These are phyloP conservation scores for Megaustenia siamemsis DNA, from an alignment of 2,888 invertebrate genomes.

Conservation along the genomic window DNA sequence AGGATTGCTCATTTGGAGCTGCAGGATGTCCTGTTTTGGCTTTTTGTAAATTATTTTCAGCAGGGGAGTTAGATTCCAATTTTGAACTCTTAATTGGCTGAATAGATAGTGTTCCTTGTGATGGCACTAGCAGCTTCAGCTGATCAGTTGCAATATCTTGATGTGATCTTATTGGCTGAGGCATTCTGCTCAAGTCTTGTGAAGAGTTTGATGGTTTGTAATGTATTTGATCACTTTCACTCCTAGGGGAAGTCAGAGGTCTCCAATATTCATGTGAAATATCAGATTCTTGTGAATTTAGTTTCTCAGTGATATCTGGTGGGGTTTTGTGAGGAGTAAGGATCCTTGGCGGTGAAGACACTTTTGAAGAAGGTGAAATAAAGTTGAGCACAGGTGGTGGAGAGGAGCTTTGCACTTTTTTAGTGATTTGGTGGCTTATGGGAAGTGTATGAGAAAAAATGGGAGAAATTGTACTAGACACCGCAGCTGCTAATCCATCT, in stretches of 20 bases:
- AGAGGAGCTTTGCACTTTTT: slow-evolving; percentile 17
- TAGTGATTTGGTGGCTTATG: background rate
- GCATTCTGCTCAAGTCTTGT: background rate
- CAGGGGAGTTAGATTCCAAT: background rate
- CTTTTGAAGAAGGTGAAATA: slow-evolving; percentile 27
- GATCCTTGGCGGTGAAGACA: slow-evolving; percentile 11
- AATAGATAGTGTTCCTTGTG: background rate
- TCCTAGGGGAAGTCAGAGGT: background rate
- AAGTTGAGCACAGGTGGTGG: slow-evolving; percentile 33
- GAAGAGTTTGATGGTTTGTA: slow-evolving; percentile 15
- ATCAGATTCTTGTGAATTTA: slow-evolving; percentile 16
- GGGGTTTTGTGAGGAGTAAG: background rate
- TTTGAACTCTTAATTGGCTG: slow-evolving; percentile 1
- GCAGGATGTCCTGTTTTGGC: background rate
- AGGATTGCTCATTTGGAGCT: background rate
- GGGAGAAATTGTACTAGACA: background rate
- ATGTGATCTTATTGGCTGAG: slow-evolving; percentile 17
- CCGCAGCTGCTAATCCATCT: background rate
- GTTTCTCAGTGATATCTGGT: slow-evolving; percentile 11
- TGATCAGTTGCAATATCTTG: slow-evolving; percentile 13
- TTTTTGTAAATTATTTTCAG: background rate
- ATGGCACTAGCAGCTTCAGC: background rate
- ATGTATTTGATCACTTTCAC: slow-evolving; percentile 11
- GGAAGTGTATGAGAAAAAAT: slow-evolving; percentile 30
- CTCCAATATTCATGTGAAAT: slow-evolving; percentile 22